phyloP scores from a whole-genome alignment of 2,888 invertebrate species.

The Dioctria rufipes region DNA sequence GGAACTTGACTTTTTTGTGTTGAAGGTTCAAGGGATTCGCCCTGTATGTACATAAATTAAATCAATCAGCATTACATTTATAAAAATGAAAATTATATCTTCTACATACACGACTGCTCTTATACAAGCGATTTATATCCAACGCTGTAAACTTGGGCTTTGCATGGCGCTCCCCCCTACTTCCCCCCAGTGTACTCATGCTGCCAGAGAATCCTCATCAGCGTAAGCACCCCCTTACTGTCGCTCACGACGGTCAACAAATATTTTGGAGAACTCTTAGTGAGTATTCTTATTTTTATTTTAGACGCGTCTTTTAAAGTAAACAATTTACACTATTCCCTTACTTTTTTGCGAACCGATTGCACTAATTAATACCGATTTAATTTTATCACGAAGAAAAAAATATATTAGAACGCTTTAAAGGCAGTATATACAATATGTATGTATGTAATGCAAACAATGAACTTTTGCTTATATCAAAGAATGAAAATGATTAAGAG shows the following conservation, averaged over 20 bases:
- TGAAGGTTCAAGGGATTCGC: slow-evolving; percentile 89
- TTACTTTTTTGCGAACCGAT: neutral
- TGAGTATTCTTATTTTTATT: neutral
- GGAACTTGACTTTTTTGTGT: slow-evolving; percentile 91
- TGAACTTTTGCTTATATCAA: neutral
- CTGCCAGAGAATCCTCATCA: slow-evolving; percentile 73
- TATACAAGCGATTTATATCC: slow-evolving; percentile 98
- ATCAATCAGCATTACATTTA: slow-evolving; percentile 47
- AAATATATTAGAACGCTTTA: neutral
- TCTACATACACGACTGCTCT: slow-evolving; percentile 83
- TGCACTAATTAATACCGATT: neutral
- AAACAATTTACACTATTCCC: neutral
- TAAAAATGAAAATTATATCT: too few relatives aligned
- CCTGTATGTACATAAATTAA: slow-evolving; percentile 72
- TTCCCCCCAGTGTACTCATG: slow-evolving; percentile 73
- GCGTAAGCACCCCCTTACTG: slow-evolving; percentile 70
- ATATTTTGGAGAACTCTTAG: slow-evolving; percentile 14
- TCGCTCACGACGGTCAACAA: slow-evolving; percentile 62
- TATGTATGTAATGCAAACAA: neutral
- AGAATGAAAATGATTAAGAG: slow-evolving; percentile 40
- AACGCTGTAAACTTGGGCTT: slow-evolving; percentile 97
- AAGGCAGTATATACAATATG: slow-evolving; percentile 1
- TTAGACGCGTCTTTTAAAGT: neutral
- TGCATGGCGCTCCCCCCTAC: slow-evolving; percentile 73
- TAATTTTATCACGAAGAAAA: neutral